Evolutionary conservation across 2,888 invertebrate genomes (phyloP).

Genomic region (Mesorhabditis belari): DNA sequence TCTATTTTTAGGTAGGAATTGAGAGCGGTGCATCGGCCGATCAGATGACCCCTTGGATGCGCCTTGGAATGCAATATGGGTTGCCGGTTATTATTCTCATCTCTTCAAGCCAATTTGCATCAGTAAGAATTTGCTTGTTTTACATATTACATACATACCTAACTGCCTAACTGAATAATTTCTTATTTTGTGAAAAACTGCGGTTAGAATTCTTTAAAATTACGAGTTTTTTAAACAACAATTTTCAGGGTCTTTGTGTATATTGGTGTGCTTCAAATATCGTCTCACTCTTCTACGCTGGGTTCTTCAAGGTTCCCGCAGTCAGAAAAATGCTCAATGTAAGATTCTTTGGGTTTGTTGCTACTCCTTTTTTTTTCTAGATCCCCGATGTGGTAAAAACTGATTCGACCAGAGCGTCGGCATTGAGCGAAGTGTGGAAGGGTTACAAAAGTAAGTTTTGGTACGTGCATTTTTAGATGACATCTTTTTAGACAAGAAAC

Average conservation of each 20-base stretch:
- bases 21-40: constrained; percentile 39
- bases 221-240: no score
- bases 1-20: constrained; percentile 32
- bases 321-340: constrained; percentile 24
- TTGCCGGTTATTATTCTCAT: constrained; percentile 40
- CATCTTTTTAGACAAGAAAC: constrained; percentile 18
- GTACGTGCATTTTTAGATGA: neutral
- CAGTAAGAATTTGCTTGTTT: constrained; percentile 18
- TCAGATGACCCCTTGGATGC: constrained; percentile 38
- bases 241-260: constrained; percentile 41
- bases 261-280: constrained; percentile 49
- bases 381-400: no score
- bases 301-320: constrained; percentile 29
- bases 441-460: neutral
- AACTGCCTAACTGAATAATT: no score
- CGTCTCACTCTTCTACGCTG: constrained; percentile 42
- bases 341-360: no score
- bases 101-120: constrained; percentile 38
- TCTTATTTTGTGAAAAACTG: no score
- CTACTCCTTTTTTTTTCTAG: no score
- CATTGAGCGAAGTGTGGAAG: no score
- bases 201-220: neutral
- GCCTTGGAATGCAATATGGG: constrained; percentile 41
- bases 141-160: neutral
- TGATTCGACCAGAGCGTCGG: no score